Evolutionary conservation across 53 echinoderm and acorn worm species (phyloP).

Genomic region (Luidia sarsii): DNA sequence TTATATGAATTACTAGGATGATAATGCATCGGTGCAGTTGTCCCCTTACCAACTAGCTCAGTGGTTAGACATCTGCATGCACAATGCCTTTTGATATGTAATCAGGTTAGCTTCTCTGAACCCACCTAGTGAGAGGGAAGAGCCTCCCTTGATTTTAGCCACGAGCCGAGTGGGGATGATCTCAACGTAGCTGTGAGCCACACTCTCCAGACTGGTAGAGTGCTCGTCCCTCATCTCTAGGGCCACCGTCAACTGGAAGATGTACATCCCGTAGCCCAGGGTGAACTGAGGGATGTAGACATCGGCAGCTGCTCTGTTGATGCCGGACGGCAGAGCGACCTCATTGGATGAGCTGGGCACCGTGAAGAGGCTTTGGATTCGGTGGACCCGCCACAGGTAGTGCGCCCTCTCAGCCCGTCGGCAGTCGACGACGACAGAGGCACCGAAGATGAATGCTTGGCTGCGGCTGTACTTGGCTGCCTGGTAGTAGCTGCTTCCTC

Average conservation of each 20-base stretch:
- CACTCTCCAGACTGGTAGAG: constrained; percentile 53
- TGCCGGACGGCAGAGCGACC: constrained; percentile 40
- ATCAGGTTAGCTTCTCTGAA: too few species aligned
- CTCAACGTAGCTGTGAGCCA: constrained; percentile 67
- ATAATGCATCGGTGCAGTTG: too few species aligned
- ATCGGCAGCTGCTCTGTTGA: constrained; percentile 59
- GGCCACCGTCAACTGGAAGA: constrained; percentile 65
- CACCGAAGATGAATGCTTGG: constrained; percentile 54
- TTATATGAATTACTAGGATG: too few species aligned
- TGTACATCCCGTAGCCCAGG: constrained; percentile 78
- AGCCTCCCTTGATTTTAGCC: constrained; percentile 80
- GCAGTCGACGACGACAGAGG: constrained; percentile 53
- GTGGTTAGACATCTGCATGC: too few species aligned
- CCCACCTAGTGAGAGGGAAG: constrained; percentile 67
- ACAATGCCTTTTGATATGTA: too few species aligned
- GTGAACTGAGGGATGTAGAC: constrained; percentile 75
- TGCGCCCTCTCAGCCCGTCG: constrained; percentile 32
- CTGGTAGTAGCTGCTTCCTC: constrained; percentile 50
- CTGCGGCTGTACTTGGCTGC: constrained; percentile 58
- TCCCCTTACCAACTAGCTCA: too few species aligned
- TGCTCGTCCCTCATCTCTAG: constrained; percentile 60
- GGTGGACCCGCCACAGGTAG: constrained; percentile 71
- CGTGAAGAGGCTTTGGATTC: constrained; percentile 63
- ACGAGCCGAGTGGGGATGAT: constrained; percentile 59
- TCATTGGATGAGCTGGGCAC: constrained; percentile 70